phyloP scores from a whole-genome alignment of 2,113 vertebrate species.

The Ceyx melanurus region DNA sequence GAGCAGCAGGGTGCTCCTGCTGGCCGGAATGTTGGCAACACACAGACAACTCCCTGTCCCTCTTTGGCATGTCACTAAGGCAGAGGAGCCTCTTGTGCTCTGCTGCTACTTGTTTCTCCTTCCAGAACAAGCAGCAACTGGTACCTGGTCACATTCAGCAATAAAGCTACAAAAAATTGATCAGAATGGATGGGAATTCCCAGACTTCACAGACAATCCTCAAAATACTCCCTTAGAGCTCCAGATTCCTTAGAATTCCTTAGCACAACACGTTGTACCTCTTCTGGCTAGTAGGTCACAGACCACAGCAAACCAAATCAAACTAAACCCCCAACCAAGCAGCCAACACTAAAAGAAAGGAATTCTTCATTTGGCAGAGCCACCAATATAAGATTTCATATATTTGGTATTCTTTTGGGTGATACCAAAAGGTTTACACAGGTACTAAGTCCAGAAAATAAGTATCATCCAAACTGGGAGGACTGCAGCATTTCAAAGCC shows the following conservation, averaged over 20 bases:
- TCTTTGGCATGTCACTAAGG: background rate
- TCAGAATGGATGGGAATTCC: background rate
- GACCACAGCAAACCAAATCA: accelerated
- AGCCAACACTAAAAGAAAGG: accelerated
- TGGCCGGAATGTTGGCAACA: background rate
- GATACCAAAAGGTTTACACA: too few species aligned
- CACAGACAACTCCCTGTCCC: accelerated
- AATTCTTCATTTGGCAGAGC: background rate
- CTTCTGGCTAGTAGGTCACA: background rate
- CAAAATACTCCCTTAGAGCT: too few species aligned
- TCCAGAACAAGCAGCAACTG: background rate
- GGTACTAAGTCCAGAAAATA: background rate
- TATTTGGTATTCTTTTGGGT: background rate
- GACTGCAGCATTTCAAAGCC: background rate
- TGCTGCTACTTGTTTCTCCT: accelerated
- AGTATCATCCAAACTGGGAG: background rate
- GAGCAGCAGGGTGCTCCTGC: background rate
- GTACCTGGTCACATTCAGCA: background rate
- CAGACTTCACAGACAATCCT: background rate
- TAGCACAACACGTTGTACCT: accelerated
- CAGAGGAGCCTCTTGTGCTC: background rate
- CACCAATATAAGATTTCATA: accelerated
- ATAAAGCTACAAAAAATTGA: background rate
- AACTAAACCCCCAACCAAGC: background rate
- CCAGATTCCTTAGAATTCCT: background rate